These are phyloP conservation scores for Lytechinus variegatus DNA, from an alignment of 35 echinoderm and acorn worm genomes.

Conservation along the genomic window DNA sequence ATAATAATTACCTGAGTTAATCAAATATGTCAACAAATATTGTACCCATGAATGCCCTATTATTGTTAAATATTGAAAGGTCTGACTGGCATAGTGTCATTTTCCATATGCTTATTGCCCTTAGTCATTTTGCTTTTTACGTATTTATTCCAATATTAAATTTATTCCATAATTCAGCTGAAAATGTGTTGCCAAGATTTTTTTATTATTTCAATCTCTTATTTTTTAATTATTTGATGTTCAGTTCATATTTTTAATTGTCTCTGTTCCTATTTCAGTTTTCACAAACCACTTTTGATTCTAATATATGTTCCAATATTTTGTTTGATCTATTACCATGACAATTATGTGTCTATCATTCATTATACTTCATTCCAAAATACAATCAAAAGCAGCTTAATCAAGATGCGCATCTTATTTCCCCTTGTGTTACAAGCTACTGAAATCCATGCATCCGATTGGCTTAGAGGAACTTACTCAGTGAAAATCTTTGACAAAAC, in stretches of 20 bases:
- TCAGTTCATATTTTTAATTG: neutral
- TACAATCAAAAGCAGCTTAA: neutral
- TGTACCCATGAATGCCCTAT: neutral
- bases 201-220: neutral
- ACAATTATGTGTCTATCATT: neutral
- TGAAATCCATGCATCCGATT: no score
- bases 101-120: neutral
- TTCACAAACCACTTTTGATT: neutral
- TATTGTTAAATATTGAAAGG: neutral
- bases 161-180: slow-evolving; percentile 18
- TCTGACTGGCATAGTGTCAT: neutral
- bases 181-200: neutral
- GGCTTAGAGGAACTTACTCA: no score
- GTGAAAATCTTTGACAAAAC: no score
- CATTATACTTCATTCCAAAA: neutral
- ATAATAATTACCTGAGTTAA: no score
- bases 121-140: neutral
- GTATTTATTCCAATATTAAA: neutral
- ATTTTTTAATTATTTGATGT: no score
- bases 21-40: neutral
- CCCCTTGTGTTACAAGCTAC: no score
- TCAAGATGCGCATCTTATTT: neutral
- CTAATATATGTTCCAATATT: neutral
- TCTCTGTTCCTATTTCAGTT: neutral
- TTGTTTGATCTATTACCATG: neutral